Conservation (phyloP, 1,140 invertebrate genomes). For the Bombyx mori region ASM3026992v2 NC_085112.1:8859001-8859500, state of each 20-base stretch:
- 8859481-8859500: too few species aligned
- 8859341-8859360: conserved; percentile 35
- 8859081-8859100: too few species aligned
- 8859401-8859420: too few species aligned
- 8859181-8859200: conserved; percentile 58
- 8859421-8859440: too few species aligned
- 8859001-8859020: too few species aligned
- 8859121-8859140: conserved; percentile 23
- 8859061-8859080: too few species aligned
- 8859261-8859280: conserved; percentile 32
- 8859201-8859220: conserved; percentile 65
- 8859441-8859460: too few species aligned
- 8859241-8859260: conserved; percentile 41
- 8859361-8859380: conserved; percentile 20
- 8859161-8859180: conserved; percentile 56
- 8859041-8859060: too few species aligned
- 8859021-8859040: too few species aligned
- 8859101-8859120: too few species aligned
- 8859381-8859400: conserved; percentile 7
- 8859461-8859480: too few species aligned
- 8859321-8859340: conserved; percentile 55
- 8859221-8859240: conserved; percentile 62
- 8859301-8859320: conserved; percentile 63
- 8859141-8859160: conserved; percentile 62
- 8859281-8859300: conserved; percentile 59